Base-by-base conservation (phyloP, 2,797 vertebrate species). In the Diglossa cyanea region DNA sequence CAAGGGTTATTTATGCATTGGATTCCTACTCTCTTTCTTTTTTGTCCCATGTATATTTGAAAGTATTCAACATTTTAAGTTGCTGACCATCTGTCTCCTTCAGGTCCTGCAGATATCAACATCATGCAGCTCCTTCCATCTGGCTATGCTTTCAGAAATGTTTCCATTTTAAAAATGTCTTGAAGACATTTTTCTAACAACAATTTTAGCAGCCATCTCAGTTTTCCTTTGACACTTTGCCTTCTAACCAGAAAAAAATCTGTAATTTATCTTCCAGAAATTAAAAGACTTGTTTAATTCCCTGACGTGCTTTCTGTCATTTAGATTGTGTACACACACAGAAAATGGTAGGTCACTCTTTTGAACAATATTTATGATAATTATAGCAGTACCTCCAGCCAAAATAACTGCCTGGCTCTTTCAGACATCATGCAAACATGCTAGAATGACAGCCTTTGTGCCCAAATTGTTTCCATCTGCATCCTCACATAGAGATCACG, bases 11-110 rank as follows among this genome's bases (percentile, higher is more conserved):
- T 90, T 79, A 44, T 70, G 67, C 21, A 54, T 0, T 73, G 45
- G 31, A 76, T 91, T 87, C 61, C 75, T 39, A 71, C 53, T 86
- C 33, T 81, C 63, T 73, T 86, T 91, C 44, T 75, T 90, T 94
- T 77, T 47, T 67, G n/a, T 67, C 48, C 50, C 26, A 53, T 10
- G 18, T 54, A 42, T 71, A 63, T 77, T 74, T 72, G 68, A 70
- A 95, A 86, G 20, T 35, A 40, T 65, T 79, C 35, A 60, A 63
- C 54, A 76, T 88, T 90, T 91, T 79, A 86, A 66, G 57, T 68
- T 90, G 35, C 58, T 80, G 63, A 87, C 79, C 80, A 92, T 92
- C 74, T 93, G 71, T 71, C 68, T 89, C 53, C 51, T 96, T 85
- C 86, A 87, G 33, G 47, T 95, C 51, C 71, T 85, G 45, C 53